These are phyloP conservation scores for Archips xylosteana DNA, from an alignment of 2,888 invertebrate genomes.

Conservation along the genomic window DNA sequence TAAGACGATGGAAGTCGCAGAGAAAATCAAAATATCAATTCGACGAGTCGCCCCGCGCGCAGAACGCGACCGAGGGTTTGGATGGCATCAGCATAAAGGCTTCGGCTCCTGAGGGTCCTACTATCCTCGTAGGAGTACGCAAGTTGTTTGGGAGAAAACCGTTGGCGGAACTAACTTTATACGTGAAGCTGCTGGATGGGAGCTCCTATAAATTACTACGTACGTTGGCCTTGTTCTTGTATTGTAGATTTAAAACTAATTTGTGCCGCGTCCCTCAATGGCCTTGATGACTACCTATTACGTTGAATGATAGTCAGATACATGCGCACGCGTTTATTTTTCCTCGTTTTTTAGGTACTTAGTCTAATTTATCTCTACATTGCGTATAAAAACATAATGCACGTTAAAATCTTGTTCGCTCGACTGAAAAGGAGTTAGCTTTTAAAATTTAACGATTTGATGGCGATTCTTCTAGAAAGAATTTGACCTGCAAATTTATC, in stretches of 20 bases:
- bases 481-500: no score
- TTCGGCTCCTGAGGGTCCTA: constrained; percentile 83
- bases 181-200: constrained; percentile 75
- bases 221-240: constrained; percentile 53
- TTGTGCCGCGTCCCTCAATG: neutral
- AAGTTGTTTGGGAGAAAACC: constrained; percentile 74
- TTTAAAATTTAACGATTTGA: no score
- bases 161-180: constrained; percentile 84
- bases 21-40: constrained; percentile 49
- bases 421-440: no score
- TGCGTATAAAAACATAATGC: no score
- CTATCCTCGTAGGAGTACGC: constrained; percentile 82
- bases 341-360: neutral
- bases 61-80: constrained; percentile 60
- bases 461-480: no score
- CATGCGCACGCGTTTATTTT: no score
- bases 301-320: neutral
- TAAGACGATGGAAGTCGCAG: constrained; percentile 69
- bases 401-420: no score
- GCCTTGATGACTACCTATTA: constrained; percentile 11
- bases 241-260: constrained; percentile 8
- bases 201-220: constrained; percentile 65
- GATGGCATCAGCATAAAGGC: constrained; percentile 81
- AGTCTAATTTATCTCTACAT: no score
- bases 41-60: constrained; percentile 59